phyloP scores from a whole-genome alignment of 2,113 vertebrate genomes.

The Amphiprion percula region DNA sequence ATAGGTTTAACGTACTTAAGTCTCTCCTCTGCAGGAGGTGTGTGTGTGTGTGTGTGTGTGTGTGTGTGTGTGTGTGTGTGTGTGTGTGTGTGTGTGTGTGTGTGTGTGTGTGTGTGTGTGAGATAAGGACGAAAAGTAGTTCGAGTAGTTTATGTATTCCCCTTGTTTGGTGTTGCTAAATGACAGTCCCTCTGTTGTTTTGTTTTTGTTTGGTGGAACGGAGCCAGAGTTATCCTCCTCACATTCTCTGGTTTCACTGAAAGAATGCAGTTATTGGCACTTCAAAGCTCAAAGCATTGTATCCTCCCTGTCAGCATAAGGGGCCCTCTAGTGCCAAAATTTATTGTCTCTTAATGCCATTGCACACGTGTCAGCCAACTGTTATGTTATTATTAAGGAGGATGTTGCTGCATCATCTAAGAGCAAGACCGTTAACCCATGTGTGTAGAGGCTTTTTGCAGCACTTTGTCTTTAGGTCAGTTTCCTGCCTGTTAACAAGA shows the following conservation, averaged over 20 bases:
- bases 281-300: constrained; percentile 4
- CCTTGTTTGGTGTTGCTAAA: neutral
- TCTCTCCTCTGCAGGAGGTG: constrained; percentile 30
- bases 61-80: neutral
- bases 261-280: constrained; percentile 42
- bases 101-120: neutral
- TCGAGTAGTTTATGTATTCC: neutral
- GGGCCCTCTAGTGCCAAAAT: constrained; percentile 29
- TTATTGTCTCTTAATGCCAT: constrained; percentile 27
- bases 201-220: constrained; percentile 20
- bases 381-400: constrained; percentile 65
- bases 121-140: neutral
- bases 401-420: constrained; percentile 35
- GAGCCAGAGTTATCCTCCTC: constrained; percentile 37
- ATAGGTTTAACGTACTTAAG: constrained; percentile 38
- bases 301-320: constrained; percentile 6
- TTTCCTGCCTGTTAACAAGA: neutral
- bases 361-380: constrained; percentile 58
- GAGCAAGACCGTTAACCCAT: constrained; percentile 12
- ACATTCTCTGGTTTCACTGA: constrained; percentile 46
- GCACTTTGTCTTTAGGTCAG: neutral
- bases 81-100: neutral
- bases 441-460: constrained; percentile 16
- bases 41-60: neutral
- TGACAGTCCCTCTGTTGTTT: constrained; percentile 43